A percentile compares a stretch with the other conserved stretches of the same genome.
Evolutionary conservation across 2,888 invertebrate species (phyloP).

Genomic region (Laspeyria flexula): DNA sequence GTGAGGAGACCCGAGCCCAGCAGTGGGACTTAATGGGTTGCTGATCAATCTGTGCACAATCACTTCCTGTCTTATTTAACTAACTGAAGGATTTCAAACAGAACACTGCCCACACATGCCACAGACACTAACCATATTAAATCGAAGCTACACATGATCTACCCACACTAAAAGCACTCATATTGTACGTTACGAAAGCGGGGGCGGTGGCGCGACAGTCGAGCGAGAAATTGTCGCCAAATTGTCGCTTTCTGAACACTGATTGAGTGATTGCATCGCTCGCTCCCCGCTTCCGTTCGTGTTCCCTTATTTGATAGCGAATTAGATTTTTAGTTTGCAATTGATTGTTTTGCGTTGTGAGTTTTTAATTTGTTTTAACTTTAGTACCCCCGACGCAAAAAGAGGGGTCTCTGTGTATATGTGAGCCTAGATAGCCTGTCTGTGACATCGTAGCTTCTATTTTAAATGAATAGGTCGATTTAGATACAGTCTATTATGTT

Average conservation of each 20-base stretch:
- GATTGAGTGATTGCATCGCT: slow-evolving; percentile 71
- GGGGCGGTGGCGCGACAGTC: slow-evolving; percentile 23
- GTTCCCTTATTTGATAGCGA: slow-evolving; percentile 54
- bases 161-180: slow-evolving; percentile 47
- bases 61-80: no score
- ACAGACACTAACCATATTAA: neutral
- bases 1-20: no score
- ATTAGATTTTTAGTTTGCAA: slow-evolving; percentile 49
- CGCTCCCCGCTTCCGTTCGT: slow-evolving; percentile 61
- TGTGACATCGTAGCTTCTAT: no score
- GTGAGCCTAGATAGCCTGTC: no score
- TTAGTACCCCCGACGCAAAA: no score
- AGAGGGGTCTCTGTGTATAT: no score
- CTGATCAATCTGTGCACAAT: no score
- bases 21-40: no score
- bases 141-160: neutral
- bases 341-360: slow-evolving; percentile 22
- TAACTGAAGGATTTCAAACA: no score
- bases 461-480: no score
- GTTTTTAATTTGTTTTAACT: no score
- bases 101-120: neutral
- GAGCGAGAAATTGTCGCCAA: slow-evolving; percentile 65
- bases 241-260: slow-evolving; percentile 71
- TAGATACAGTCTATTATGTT: no score
- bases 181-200: slow-evolving; percentile 47